Percentiles rank a stretch among this genome's conserved stretches.
Evolutionary conservation across 1,140 invertebrate genomes (phyloP).

Genomic region (Drosophila saltans): DNA sequence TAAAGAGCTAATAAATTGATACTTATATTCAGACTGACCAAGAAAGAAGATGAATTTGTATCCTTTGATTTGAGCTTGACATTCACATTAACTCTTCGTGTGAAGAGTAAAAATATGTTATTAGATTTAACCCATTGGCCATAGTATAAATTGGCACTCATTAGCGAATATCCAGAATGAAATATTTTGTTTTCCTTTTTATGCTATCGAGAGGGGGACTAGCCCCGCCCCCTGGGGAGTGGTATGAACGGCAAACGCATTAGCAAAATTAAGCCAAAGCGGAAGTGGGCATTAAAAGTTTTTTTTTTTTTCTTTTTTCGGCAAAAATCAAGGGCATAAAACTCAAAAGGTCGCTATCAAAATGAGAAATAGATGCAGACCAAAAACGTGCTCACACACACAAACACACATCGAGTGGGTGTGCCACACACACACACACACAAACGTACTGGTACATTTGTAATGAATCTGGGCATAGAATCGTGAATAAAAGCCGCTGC

Average conservation of each 20-base stretch:
- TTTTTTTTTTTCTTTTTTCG: conserved; percentile 42
- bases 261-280: conserved; percentile 67
- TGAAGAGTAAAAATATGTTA: neutral
- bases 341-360: conserved; percentile 61
- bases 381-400: conserved; percentile 45
- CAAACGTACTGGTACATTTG: conserved; percentile 44
- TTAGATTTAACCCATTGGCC: conserved; percentile 8
- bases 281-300: conserved; percentile 72
- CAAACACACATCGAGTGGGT: conserved; percentile 1
- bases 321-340: conserved; percentile 44
- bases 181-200: conserved; percentile 36
- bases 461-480: conserved; percentile 63
- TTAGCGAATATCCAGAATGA: conserved; percentile 42
- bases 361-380: conserved; percentile 68
- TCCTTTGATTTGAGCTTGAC: neutral
- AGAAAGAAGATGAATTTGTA: too few species aligned
- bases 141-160: conserved; percentile 59
- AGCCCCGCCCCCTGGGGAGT: neutral
- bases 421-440: conserved; percentile 7
- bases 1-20: too few species aligned
- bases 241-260: conserved; percentile 42
- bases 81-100: neutral
- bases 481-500: conserved; percentile 67
- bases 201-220: neutral
- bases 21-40: too few species aligned